Evolutionary conservation across 2,113 vertebrate genomes (phyloP), one percentile per base, ranked within the genome.

Genomic region (Euleptes europaea): DNA sequence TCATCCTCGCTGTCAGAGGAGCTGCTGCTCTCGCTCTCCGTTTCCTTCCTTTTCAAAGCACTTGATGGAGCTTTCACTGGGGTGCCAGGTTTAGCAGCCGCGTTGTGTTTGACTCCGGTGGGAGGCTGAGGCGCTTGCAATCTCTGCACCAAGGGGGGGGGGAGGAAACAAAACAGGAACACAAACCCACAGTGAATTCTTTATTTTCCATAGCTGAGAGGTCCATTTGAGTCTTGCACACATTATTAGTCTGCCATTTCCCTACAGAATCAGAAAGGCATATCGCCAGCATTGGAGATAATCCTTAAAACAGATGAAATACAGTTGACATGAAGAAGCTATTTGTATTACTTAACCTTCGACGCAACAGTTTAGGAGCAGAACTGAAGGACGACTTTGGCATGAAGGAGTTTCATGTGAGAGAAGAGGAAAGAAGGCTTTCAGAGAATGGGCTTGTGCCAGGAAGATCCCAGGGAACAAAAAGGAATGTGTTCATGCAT

Each of bases 1-100:
- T 94, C 92, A 5, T 92, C 94, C 85, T 96, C 95, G 0, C 95
- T 96, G 86, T 95, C 94, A 19, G 96, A 96, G 0, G 91, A 95
- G 86, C 92, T 94, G 82, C 88, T 92, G 87, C 92, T 94, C 47
- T 3, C 92, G 0, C 91, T 94, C 73, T 35, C 89, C 75, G 42
- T 92, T 92, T 79, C 90, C 87, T 95, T 95, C 93, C 80, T 92
- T 88, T 95, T 96, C 92, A 83, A 88, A 86, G 85, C 63, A 81
- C 80, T 88, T 21, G 85, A 92, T 65, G 49, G 67, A 78, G 88
- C 84, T 92, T 91, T 94, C 31, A 83, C 38, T 38, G 92, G 69
- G 19, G 60, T 80, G 47, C 73, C 89, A 91, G 94, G 57, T 75
- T 93, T 92, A 86, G 84, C 88, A 94, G 92, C 66, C 90, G 88